These are phyloP conservation scores for Neoarius graeffei DNA, from an alignment of 2,113 vertebrate species.

Conservation along the genomic window DNA sequence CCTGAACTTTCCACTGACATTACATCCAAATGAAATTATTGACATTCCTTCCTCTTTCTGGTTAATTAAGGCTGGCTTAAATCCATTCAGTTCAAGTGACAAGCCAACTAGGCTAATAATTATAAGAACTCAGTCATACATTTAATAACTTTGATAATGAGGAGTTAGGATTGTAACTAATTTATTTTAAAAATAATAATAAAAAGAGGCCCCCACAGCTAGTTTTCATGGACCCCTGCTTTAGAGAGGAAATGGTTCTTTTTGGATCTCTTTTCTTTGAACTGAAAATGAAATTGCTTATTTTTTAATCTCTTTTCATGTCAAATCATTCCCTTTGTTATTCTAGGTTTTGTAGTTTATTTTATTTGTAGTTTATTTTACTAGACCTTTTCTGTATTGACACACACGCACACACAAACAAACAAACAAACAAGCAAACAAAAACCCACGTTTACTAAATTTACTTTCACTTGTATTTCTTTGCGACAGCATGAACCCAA, in stretches of 20 bases:
- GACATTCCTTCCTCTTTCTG: not conserved
- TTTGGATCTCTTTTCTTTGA: not conserved
- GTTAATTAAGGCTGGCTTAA: not conserved
- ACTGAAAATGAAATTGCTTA: not conserved
- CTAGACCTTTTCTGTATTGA: too few relatives aligned
- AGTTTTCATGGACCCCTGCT: not conserved
- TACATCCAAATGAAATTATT: not conserved
- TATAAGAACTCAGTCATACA: not conserved
- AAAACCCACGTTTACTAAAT: too few relatives aligned
- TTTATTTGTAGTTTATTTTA: too few relatives aligned
- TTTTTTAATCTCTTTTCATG: not conserved
- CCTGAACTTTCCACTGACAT: not conserved
- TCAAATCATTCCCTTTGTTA: too few relatives aligned
- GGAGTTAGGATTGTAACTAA: not conserved
- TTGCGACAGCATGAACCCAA: too few relatives aligned
- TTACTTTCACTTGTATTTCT: too few relatives aligned
- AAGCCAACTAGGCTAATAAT: not conserved
- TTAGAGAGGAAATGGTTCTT: not conserved
- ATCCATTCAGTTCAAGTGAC: not conserved
- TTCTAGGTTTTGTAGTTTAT: too few relatives aligned
- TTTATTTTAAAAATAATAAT: too few relatives aligned
- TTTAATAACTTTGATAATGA: not conserved
- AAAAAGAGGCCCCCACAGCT: not conserved
- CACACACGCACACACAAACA: too few relatives aligned
- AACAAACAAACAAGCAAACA: too few relatives aligned